A percentile compares a stretch with the other conserved stretches of the same genome.
Conservation (phyloP, 2,888 invertebrate species). For the Nemotelus pantherinus region DNA sequence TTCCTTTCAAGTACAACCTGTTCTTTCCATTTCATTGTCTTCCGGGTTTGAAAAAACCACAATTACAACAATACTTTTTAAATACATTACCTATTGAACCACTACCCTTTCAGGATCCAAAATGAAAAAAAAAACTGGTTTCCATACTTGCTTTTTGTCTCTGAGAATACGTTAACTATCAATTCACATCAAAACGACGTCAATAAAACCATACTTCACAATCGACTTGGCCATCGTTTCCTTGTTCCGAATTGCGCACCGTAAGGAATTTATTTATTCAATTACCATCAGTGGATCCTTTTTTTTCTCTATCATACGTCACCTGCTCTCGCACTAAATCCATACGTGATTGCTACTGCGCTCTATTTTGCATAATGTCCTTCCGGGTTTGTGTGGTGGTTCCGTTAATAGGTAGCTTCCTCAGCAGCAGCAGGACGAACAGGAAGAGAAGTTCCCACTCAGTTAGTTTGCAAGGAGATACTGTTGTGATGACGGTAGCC, state of each 20-base stretch:
- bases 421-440: not conserved
- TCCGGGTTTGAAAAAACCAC: not conserved
- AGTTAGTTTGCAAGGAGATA: not conserved
- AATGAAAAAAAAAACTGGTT: not conserved
- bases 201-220: conserved; percentile 3
- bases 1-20: too few species aligned
- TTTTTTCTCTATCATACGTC: not conserved
- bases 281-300: conserved; percentile 4
- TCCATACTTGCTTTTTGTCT: not conserved
- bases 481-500: not conserved
- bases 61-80: not conserved
- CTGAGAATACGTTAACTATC: not conserved
- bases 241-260: conserved; percentile 13
- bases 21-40: too few species aligned
- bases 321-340: not conserved
- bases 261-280: conserved; percentile 18
- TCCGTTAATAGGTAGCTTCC: not conserved
- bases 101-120: not conserved
- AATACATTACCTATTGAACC: not conserved
- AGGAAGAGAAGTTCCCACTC: conserved; percentile 41
- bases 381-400: conserved; percentile 12
- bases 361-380: conserved; percentile 37
- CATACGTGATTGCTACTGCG: not conserved
- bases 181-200: conserved; percentile 8
- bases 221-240: conserved; percentile 1